phyloP scores from a whole-genome alignment of 2,113 vertebrate genomes.

The Rhinoderma darwinii region DNA sequence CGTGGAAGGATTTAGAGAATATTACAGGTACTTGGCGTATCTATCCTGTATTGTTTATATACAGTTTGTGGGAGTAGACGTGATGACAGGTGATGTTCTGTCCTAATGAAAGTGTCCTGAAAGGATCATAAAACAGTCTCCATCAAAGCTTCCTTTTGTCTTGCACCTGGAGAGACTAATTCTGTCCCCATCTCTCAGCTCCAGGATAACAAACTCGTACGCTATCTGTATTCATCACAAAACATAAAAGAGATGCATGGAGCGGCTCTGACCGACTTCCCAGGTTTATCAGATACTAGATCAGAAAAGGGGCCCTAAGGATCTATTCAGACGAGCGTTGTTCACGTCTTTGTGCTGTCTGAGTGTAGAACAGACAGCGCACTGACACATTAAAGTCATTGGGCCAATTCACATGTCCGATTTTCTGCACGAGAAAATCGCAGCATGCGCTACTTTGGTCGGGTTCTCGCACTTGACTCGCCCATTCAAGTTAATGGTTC shows the following conservation, averaged over 20 bases:
- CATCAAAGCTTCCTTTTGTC: constrained; percentile 34
- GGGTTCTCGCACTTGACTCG: too few species aligned
- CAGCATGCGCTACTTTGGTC: too few species aligned
- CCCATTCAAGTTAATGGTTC: too few species aligned
- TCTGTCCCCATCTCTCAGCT: constrained; percentile 55
- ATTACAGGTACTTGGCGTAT: neutral
- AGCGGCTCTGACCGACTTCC: neutral
- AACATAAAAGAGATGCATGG: constrained; percentile 21
- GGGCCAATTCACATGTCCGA: too few species aligned
- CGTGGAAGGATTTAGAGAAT: too few species aligned
- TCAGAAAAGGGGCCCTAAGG: too few species aligned
- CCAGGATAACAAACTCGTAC: constrained; percentile 55
- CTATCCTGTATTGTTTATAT: neutral
- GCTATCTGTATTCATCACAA: constrained; percentile 43
- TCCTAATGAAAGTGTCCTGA: neutral
- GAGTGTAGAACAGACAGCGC: too few species aligned
- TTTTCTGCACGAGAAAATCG: too few species aligned
- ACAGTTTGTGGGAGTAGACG: neutral
- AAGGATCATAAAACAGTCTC: neutral
- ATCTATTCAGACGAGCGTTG: too few species aligned
- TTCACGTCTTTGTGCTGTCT: too few species aligned
- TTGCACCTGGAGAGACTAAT: constrained; percentile 63
- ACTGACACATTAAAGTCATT: too few species aligned
- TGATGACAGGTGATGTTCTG: neutral
- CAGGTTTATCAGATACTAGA: too few species aligned